phyloP scores from a whole-genome alignment of 2,113 vertebrate species.

The Pelodiscus sinensis region DNA sequence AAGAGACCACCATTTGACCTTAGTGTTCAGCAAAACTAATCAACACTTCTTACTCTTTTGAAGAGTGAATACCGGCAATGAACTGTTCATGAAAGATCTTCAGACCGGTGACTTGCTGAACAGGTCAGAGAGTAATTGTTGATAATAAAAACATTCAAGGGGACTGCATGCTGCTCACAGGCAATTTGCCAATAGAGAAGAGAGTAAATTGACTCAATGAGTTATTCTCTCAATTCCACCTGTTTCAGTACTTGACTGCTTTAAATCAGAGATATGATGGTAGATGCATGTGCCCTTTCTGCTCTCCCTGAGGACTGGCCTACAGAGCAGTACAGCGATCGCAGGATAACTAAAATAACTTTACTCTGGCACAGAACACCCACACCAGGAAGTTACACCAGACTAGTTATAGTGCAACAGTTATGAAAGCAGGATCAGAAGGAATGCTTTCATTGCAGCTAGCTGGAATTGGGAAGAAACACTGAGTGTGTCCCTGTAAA shows the following conservation, averaged over 20 bases:
- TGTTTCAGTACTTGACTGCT: neutral
- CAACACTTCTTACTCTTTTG: neutral
- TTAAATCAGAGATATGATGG: neutral
- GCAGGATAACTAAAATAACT: neutral
- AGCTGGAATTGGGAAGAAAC: too few species aligned
- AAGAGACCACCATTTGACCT: neutral
- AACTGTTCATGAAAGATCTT: neutral
- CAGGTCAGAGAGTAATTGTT: neutral
- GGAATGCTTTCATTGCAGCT: too few species aligned
- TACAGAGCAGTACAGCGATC: neutral
- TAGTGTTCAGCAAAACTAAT: neutral
- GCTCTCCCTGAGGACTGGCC: neutral
- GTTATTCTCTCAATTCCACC: neutral
- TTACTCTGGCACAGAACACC: neutral
- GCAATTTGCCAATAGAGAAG: neutral
- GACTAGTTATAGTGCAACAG: too few species aligned
- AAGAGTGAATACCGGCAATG: neutral
- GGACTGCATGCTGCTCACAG: accelerated
- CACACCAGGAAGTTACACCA: neutral
- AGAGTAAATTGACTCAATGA: neutral
- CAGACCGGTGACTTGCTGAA: neutral
- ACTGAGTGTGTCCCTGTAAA: too few species aligned
- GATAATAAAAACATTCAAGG: neutral
- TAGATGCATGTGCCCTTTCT: neutral
- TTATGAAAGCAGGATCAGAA: too few species aligned